phyloP scores from a whole-genome alignment of 53 echinoderm and acorn worm species.

The Stichopus horrens region DNA sequence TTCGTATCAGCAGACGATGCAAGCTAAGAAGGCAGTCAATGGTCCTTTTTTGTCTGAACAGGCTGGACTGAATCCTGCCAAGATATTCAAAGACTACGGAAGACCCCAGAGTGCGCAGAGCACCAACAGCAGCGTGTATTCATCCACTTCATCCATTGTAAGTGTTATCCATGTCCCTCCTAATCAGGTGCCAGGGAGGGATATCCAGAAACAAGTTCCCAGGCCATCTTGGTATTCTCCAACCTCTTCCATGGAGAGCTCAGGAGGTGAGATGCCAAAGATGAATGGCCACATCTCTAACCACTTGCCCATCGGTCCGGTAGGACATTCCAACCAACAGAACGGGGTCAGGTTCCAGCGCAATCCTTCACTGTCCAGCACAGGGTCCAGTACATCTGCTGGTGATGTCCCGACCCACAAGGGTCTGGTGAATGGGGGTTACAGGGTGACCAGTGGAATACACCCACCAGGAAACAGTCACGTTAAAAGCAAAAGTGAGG shows the following conservation, averaged over 20 bases:
- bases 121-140: constrained; percentile 83
- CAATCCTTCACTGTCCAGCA: constrained; percentile 37
- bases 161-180: constrained; percentile 82
- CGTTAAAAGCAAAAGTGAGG: constrained; percentile 16
- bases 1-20: constrained; percentile 59
- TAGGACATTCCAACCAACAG: background rate
- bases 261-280: background rate
- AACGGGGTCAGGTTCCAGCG: constrained; percentile 34
- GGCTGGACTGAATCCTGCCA: background rate
- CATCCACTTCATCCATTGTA: constrained; percentile 84
- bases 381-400: constrained; percentile 23
- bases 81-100: background rate
- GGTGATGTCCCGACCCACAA: constrained; percentile 9
- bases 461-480: background rate
- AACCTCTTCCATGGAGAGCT: constrained; percentile 34
- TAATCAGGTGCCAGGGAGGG: background rate
- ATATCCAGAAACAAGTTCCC: background rate
- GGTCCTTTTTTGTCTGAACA: constrained; percentile 6
- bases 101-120: constrained; percentile 81
- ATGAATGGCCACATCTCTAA: constrained; percentile 23
- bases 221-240: constrained; percentile 41
- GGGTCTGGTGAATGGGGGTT: constrained; percentile 19
- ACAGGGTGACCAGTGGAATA: background rate
- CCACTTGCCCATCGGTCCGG: background rate
- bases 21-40: constrained; percentile 40